phyloP scores from a whole-genome alignment of 2,797 vertebrate genomes.

The Galago senegalensis region DNA sequence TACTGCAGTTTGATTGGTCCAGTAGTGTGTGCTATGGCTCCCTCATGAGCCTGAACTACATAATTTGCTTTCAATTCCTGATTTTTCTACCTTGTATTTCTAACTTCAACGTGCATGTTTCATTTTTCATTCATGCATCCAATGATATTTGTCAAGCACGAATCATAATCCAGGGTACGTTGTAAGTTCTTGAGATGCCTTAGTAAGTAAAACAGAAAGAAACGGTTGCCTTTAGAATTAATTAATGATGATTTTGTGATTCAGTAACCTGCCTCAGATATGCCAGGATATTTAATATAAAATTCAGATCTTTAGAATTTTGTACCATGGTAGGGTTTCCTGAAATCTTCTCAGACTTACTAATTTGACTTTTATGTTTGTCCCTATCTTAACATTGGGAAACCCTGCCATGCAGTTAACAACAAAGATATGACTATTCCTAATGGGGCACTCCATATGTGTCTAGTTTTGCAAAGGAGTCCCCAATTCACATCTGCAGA shows the following conservation, averaged over 20 bases:
- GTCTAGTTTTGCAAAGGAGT: not conserved
- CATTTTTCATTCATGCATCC: not conserved
- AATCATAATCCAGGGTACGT: not conserved
- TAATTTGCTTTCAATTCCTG: not conserved
- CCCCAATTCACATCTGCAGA: not conserved
- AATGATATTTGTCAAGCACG: not conserved
- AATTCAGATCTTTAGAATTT: not conserved
- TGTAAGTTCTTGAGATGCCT: not conserved
- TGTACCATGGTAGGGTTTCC: not conserved
- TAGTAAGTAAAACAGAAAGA: not conserved
- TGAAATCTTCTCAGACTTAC: not conserved
- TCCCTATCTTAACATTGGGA: not conserved
- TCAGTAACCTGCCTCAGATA: not conserved
- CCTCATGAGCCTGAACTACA: not conserved
- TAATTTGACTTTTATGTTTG: slow-evolving; percentile 26
- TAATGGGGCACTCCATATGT: not conserved
- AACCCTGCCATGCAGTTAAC: not conserved
- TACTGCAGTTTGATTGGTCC: not conserved
- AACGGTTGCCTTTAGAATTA: not conserved
- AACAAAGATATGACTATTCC: not conserved
- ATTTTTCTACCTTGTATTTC: not conserved
- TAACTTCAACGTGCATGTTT: not conserved
- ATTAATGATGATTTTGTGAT: not conserved
- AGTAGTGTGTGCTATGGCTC: not conserved
- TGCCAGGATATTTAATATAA: not conserved